Percentiles rank a stretch among this genome's conserved stretches.
Evolutionary conservation across 2,113 vertebrate species (phyloP).

Genomic region (Paradoxurus hermaphroditus): DNA sequence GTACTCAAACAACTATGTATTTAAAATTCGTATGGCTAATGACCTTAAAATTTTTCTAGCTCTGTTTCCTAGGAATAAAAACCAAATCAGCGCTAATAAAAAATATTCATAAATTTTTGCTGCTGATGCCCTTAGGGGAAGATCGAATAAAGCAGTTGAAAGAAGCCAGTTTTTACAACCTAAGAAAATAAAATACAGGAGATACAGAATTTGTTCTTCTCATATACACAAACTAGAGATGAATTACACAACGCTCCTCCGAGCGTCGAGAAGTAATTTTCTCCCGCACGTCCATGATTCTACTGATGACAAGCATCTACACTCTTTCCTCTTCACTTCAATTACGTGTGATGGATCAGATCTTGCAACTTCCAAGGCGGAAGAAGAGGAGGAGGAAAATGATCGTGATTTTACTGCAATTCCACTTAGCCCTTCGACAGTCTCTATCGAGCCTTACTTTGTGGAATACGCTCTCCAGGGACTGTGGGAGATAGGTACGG

Average conservation of each 20-base stretch:
- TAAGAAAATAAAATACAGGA: slow-evolving; percentile 26
- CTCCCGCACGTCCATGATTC: neutral
- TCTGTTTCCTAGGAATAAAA: slow-evolving; percentile 42
- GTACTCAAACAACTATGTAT: slow-evolving; percentile 23
- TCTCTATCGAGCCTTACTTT: neutral
- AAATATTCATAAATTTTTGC: slow-evolving; percentile 46
- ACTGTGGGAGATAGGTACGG: neutral
- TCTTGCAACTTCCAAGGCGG: neutral
- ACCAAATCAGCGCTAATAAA: slow-evolving; percentile 44
- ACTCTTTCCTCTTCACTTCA: neutral
- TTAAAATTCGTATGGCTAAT: slow-evolving; percentile 43
- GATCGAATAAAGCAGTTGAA: slow-evolving; percentile 7
- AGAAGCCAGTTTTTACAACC: slow-evolving; percentile 3
- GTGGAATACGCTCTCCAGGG: neutral
- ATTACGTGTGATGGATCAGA: neutral
- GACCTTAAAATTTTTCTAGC: slow-evolving; percentile 38
- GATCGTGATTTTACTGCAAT: neutral
- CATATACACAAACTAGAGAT: neutral
- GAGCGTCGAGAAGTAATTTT: neutral
- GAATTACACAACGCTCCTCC: neutral
- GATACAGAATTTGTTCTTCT: neutral
- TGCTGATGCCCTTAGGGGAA: neutral
- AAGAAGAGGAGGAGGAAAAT: neutral
- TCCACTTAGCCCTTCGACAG: neutral
- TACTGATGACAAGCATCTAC: neutral